phyloP scores from a whole-genome alignment of 2,797 vertebrate species.

The Sciurus carolinensis region DNA sequence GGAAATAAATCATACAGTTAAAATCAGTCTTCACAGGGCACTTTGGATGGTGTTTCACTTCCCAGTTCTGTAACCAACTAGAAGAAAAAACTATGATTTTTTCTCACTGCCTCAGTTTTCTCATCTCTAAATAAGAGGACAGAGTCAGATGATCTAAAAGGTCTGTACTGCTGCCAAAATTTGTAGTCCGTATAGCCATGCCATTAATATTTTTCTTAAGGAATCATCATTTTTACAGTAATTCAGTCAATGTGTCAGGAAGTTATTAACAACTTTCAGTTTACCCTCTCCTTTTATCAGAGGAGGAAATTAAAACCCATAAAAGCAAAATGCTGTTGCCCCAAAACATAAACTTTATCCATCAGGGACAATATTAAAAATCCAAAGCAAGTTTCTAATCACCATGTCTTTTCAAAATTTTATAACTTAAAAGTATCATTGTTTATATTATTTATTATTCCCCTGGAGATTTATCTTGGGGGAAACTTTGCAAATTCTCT shows the following conservation, averaged over 20 bases:
- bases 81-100: slow-evolving; percentile 1
- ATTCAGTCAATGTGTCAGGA: neutral
- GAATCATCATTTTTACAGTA: neutral
- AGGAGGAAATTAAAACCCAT: neutral
- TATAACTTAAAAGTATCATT: neutral
- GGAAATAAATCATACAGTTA: slow-evolving; percentile 40
- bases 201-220: neutral
- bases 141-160: neutral
- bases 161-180: neutral
- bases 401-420: neutral
- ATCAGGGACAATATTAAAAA: neutral
- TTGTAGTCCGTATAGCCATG: neutral
- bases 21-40: neutral
- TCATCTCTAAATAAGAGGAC: neutral
- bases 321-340: neutral
- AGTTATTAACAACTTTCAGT: neutral
- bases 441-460: neutral
- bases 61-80: neutral
- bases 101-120: neutral
- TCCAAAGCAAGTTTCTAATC: neutral
- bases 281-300: neutral
- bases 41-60: neutral
- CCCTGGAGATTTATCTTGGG: neutral
- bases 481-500: neutral
- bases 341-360: neutral